A percentile compares a stretch with the other conserved stretches of the same genome.
Conservation (phyloP, 2,113 vertebrate species). For the Strigops habroptila region DNA sequence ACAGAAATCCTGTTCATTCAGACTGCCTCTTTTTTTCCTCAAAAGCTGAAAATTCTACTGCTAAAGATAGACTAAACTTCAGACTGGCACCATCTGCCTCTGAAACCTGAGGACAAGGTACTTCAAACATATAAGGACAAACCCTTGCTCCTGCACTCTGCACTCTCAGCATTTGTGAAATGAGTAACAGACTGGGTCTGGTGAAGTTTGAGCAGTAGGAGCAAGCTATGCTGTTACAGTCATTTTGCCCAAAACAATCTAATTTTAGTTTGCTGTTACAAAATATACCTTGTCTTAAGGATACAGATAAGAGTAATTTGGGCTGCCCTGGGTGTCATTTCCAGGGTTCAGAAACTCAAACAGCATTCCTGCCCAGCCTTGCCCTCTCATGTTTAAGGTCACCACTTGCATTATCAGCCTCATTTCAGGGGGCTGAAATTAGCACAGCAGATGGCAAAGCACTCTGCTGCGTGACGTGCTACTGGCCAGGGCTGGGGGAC, state of each 20-base stretch:
- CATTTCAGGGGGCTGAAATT: neutral
- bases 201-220: neutral
- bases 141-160: neutral
- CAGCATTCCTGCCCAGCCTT: neutral
- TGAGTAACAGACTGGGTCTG: fast-evolving
- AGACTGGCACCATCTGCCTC: neutral
- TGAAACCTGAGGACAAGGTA: neutral
- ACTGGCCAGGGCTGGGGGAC: fast-evolving
- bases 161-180: neutral
- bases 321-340: neutral
- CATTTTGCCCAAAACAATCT: neutral
- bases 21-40: neutral
- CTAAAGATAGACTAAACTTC: neutral
- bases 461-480: neutral
- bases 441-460: neutral
- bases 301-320: neutral
- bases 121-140: neutral
- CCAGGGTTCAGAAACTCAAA: neutral
- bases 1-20: neutral
- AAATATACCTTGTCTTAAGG: neutral
- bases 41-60: neutral
- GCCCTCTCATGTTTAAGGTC: neutral
- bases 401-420: neutral
- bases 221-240: fast-evolving
- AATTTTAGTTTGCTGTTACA: neutral